phyloP scores from a whole-genome alignment of 2,113 vertebrate genomes.

The Azemiops feae region DNA sequence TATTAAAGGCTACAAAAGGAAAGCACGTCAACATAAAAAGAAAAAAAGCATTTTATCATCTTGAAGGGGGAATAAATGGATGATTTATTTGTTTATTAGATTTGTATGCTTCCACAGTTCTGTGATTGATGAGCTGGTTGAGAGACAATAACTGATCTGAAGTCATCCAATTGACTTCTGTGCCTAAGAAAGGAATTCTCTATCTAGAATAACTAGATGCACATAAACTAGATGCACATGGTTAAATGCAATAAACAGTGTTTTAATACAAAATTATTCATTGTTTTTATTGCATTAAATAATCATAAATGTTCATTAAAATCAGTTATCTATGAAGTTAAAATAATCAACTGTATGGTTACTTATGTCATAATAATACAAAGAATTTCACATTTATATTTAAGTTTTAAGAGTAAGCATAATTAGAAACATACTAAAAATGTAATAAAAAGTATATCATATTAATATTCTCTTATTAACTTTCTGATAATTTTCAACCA shows the following conservation, averaged over 20 bases:
- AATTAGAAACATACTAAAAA: neutral
- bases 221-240: neutral
- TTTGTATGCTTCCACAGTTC: neutral
- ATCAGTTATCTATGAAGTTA: neutral
- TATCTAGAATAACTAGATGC: neutral
- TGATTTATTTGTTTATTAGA: neutral
- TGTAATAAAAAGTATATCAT: neutral
- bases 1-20: neutral
- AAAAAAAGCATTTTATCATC: neutral
- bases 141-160: neutral
- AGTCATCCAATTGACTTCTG: neutral
- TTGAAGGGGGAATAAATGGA: neutral
- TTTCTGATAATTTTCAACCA: neutral
- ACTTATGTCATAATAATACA: neutral
- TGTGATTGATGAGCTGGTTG: neutral
- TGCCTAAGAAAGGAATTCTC: neutral
- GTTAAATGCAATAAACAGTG: neutral
- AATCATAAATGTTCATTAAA: neutral
- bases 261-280: neutral
- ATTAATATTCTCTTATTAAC: neutral
- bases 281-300: neutral
- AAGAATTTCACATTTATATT: neutral
- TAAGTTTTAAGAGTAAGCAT: neutral
- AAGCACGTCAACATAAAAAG: neutral
- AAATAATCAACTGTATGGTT: neutral